phyloP scores from a whole-genome alignment of 2,113 vertebrate genomes.

The Oceanodroma tethys region DNA sequence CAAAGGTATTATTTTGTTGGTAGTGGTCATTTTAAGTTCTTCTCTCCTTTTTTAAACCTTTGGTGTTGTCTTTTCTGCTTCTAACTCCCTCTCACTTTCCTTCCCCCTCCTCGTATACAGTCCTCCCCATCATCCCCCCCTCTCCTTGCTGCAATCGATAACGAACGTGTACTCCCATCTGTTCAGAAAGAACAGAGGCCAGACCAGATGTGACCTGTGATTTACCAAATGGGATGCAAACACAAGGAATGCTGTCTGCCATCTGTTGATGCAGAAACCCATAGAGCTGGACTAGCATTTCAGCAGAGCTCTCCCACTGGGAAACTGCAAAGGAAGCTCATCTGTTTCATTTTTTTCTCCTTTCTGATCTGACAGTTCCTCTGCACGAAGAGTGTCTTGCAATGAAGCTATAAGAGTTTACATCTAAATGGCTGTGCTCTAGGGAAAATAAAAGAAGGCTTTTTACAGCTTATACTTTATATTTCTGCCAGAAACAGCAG shows the following conservation, averaged over 20 bases:
- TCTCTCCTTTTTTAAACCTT: not conserved
- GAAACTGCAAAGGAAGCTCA: slow-evolving; percentile 62
- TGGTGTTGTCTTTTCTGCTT: not conserved
- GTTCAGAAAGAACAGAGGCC: slow-evolving; percentile 65
- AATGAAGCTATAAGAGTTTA: slow-evolving; percentile 47
- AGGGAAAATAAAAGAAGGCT: slow-evolving; percentile 19
- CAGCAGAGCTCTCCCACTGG: slow-evolving; percentile 51
- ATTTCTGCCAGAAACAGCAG: not conserved
- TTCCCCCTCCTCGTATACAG: rapidly evolving
- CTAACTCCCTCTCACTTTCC: not conserved
- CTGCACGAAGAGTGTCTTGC: slow-evolving; percentile 19
- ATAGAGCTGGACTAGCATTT: slow-evolving; percentile 66
- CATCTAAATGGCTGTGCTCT: slow-evolving; percentile 22
- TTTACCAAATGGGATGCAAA: slow-evolving; percentile 76
- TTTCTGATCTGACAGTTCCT: slow-evolving; percentile 64
- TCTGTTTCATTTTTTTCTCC: slow-evolving; percentile 48
- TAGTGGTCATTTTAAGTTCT: not conserved
- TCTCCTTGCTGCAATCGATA: not conserved
- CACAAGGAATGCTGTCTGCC: slow-evolving; percentile 72
- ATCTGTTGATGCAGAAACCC: slow-evolving; percentile 81
- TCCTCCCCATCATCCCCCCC: not conserved
- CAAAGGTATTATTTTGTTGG: not conserved
- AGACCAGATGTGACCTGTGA: slow-evolving; percentile 81
- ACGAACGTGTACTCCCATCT: slow-evolving; percentile 67
- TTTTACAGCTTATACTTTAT: slow-evolving; percentile 9